phyloP scores from a whole-genome alignment of 2,888 invertebrate genomes.

The Calameuta filiformis region DNA sequence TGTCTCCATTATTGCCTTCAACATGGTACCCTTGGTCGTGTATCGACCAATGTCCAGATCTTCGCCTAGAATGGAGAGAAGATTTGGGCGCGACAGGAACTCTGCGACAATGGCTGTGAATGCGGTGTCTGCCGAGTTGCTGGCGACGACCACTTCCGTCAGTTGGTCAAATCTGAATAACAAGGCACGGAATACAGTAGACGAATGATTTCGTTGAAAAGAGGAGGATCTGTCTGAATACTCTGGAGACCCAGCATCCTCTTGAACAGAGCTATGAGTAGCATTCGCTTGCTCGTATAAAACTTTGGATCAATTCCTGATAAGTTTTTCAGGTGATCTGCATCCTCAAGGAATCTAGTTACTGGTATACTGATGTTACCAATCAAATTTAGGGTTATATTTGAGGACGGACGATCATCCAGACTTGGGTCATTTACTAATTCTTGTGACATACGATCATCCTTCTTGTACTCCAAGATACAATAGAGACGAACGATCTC shows the following conservation, averaged over 20 bases:
- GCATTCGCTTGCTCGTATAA: conserved; percentile 14
- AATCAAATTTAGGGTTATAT: conserved; percentile 4
- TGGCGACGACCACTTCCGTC: neutral
- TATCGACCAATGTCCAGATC: conserved; percentile 24
- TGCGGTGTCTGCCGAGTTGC: neutral
- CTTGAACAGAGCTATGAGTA: conserved; percentile 12
- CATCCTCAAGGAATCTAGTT: conserved; percentile 2
- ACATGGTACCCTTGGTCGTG: conserved; percentile 15
- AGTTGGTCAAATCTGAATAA: conserved; percentile 11
- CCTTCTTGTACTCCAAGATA: conserved; percentile 14
- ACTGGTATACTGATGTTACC: conserved; percentile 6
- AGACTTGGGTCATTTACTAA: neutral
- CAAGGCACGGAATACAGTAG: conserved; percentile 13
- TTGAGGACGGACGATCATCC: conserved; percentile 1
- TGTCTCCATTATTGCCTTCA: conserved; percentile 21
- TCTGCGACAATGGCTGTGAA: neutral
- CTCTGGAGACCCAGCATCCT: neutral
- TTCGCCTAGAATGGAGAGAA: conserved; percentile 15
- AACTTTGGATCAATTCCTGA: neutral
- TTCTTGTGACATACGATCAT: neutral
- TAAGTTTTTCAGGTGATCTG: neutral
- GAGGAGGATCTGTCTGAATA: conserved; percentile 1
- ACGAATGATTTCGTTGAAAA: conserved; percentile 20
- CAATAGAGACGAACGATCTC: conserved; percentile 23
- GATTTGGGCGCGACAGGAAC: conserved; percentile 4